phyloP scores from a whole-genome alignment of 2,888 invertebrate species.

The Villa cingulata region DNA sequence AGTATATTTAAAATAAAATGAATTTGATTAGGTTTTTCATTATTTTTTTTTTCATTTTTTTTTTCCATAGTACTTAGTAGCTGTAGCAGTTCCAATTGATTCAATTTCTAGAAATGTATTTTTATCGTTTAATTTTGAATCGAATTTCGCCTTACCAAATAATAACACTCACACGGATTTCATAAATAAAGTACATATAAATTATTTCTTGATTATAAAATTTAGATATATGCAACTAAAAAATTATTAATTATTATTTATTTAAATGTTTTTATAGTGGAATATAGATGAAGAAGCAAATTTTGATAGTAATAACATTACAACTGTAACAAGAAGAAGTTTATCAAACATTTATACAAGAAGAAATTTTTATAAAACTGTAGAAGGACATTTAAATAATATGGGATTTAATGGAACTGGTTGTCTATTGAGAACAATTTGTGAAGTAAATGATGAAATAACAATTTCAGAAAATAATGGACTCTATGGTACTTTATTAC shows the following conservation, averaged over 20 bases:
- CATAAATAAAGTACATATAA: constrained; percentile 41
- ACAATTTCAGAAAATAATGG: constrained; percentile 40
- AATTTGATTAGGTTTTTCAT: too few species aligned
- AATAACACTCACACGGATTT: constrained; percentile 41
- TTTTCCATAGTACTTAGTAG: constrained; percentile 45
- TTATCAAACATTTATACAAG: too few species aligned
- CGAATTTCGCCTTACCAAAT: constrained; percentile 47
- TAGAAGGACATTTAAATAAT: neutral
- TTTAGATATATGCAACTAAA: too few species aligned
- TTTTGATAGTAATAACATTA: neutral
- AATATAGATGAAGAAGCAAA: neutral
- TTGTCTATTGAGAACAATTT: constrained; percentile 52
- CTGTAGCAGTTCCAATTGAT: constrained; percentile 56
- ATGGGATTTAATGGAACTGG: constrained; percentile 41
- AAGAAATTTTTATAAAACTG: neutral
- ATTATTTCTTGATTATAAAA: too few species aligned
- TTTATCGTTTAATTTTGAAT: constrained; percentile 60
- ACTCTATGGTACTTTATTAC: constrained; percentile 50
- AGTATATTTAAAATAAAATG: too few species aligned
- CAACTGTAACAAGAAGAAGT: neutral
- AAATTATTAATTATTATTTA: constrained; percentile 35
- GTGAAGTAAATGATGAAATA: constrained; percentile 45
- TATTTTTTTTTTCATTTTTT: neutral
- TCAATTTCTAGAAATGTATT: constrained; percentile 54
- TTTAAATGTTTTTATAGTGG: neutral